These are phyloP conservation scores for Dasypus novemcinctus DNA, from an alignment of 2,113 vertebrate genomes.

Conservation along the genomic window DNA sequence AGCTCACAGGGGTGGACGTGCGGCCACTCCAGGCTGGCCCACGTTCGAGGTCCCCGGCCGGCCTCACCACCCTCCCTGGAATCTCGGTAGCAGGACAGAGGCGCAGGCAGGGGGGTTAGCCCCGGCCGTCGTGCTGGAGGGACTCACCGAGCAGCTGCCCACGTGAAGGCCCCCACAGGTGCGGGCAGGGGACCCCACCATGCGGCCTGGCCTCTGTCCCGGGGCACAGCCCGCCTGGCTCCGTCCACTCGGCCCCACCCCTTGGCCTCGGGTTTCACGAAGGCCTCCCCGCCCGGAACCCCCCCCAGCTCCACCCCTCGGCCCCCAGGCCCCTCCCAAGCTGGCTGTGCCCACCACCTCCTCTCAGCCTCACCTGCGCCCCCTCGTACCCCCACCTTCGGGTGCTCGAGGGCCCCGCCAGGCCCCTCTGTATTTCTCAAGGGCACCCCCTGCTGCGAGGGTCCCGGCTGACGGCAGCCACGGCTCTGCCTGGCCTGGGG, in stretches of 20 bases:
- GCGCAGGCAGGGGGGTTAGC: too few species aligned
- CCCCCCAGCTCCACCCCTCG: neutral
- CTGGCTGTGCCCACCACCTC: neutral
- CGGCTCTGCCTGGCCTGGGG: neutral
- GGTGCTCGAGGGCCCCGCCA: neutral
- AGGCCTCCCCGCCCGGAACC: neutral
- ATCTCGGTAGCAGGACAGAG: too few species aligned
- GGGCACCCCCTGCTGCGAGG: neutral
- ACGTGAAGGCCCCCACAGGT: neutral
- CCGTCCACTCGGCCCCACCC: neutral
- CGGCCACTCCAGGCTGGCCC: too few species aligned
- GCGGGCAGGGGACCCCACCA: neutral
- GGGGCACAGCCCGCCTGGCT: neutral
- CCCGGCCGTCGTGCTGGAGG: too few species aligned
- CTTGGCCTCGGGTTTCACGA: neutral
- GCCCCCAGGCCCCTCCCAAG: neutral
- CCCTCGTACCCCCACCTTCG: neutral
- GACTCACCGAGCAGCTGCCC: too few species aligned
- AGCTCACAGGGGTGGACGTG: too few species aligned
- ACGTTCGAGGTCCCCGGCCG: too few species aligned
- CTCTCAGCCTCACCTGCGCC: neutral
- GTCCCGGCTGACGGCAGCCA: neutral
- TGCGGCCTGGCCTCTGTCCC: too few species aligned
- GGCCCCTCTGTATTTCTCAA: neutral
- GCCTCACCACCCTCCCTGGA: too few species aligned